A percentile compares a stretch with the other conserved stretches of the same genome.
Evolutionary conservation across 2,113 vertebrate genomes (phyloP).

Genomic region (Microcebus ravelobensis): DNA sequence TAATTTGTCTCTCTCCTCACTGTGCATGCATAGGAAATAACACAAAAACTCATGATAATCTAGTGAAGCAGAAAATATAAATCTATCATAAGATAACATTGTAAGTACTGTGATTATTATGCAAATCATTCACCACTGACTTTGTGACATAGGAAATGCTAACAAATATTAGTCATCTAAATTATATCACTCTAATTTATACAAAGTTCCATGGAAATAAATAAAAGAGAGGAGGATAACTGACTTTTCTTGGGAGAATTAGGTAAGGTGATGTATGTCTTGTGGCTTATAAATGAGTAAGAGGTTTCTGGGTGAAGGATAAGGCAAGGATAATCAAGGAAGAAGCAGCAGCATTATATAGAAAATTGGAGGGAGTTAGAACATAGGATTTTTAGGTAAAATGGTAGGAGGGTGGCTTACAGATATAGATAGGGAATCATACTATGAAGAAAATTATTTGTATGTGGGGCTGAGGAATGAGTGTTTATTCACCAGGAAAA

Average conservation of each 20-base stretch:
- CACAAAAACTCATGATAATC: neutral
- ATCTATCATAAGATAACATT: slow-evolving; percentile 11
- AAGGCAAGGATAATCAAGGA: neutral
- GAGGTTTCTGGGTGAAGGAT: neutral
- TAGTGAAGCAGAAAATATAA: neutral
- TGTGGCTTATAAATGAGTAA: neutral
- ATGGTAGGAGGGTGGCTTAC: neutral
- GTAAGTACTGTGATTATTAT: neutral
- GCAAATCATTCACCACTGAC: neutral
- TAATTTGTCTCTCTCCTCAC: neutral
- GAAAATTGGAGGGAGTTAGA: neutral
- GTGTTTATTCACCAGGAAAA: neutral
- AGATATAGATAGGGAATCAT: neutral
- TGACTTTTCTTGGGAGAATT: neutral
- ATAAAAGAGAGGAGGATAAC: neutral
- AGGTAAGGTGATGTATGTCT: neutral
- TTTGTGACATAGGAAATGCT: neutral
- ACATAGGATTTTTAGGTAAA: neutral
- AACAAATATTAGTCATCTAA: slow-evolving; percentile 26
- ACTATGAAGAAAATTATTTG: neutral
- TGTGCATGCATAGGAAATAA: neutral
- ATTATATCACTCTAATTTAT: slow-evolving; percentile 24
- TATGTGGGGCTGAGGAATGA: neutral
- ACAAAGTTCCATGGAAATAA: neutral
- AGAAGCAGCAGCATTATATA: neutral